A percentile compares a stretch with the other conserved stretches of the same genome.
These are phyloP conservation scores for Leptocoma aspasia DNA, from an alignment of 2,113 vertebrate species.

Conservation along the genomic window DNA sequence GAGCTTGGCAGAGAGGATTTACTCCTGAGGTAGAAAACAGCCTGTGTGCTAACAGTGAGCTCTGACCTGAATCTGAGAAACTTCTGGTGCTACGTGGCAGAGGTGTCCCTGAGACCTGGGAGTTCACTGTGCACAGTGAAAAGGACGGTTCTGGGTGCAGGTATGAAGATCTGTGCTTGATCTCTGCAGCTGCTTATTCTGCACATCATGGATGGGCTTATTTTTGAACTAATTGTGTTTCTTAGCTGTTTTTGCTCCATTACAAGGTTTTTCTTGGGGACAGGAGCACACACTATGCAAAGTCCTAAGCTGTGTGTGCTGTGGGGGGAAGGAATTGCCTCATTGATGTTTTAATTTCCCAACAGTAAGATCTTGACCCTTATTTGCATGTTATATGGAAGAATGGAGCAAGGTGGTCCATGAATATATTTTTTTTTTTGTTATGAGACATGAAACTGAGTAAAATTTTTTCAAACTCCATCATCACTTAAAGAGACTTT, in stretches of 20 bases:
- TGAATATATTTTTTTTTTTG: not conserved
- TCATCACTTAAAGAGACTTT: not conserved
- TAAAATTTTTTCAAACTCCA: not conserved
- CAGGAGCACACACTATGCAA: not conserved
- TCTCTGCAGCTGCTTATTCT: not conserved
- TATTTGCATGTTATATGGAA: not conserved
- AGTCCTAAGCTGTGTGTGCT: not conserved
- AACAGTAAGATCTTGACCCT: not conserved
- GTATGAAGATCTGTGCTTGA: not conserved
- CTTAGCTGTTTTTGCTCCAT: not conserved
- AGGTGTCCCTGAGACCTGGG: too few species aligned
- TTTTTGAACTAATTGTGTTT: not conserved
- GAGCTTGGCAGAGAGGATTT: not conserved
- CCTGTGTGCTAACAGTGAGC: not conserved
- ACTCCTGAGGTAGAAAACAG: not conserved
- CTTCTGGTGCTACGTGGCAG: fast-evolving
- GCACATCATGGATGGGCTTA: fast-evolving
- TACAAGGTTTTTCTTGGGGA: not conserved
- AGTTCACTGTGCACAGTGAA: not conserved
- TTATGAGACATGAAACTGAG: not conserved
- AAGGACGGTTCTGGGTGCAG: not conserved
- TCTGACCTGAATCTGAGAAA: not conserved
- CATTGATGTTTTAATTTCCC: not conserved
- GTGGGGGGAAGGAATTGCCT: not conserved
- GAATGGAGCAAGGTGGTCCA: not conserved